Evolutionary conservation across 2,888 invertebrate species (phyloP).

Genomic region (Cephus runcator): DNA sequence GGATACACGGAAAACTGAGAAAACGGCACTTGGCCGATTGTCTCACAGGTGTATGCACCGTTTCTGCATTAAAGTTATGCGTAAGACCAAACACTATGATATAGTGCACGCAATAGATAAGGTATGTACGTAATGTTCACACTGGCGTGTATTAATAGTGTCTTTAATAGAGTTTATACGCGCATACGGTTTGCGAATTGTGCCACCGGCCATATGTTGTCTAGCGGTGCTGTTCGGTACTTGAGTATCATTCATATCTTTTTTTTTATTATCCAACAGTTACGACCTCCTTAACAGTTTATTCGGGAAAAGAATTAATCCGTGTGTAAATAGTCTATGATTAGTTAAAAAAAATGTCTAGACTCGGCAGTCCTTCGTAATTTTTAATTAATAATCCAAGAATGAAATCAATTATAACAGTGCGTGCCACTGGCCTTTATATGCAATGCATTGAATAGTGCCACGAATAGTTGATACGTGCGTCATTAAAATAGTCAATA

Average conservation of each 20-base stretch:
- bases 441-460: too few relatives aligned
- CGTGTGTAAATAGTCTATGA: too few relatives aligned
- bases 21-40: neutral
- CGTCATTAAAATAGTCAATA: too few relatives aligned
- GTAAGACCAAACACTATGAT: neutral
- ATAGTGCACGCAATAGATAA: neutral
- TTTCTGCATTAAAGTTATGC: neutral
- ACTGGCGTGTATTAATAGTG: too few relatives aligned
- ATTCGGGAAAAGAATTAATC: too few relatives aligned
- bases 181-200: neutral
- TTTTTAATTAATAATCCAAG: too few relatives aligned
- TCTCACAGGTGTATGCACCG: neutral
- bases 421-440: too few relatives aligned
- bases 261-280: neutral
- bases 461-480: too few relatives aligned
- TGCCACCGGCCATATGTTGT: conserved; percentile 4
- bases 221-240: neutral
- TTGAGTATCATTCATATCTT: neutral
- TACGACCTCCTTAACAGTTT: neutral
- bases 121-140: neutral
- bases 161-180: neutral
- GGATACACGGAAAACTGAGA: too few relatives aligned
- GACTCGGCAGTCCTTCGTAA: too few relatives aligned
- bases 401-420: too few relatives aligned
- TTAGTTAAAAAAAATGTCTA: too few relatives aligned